A percentile compares a stretch with the other conserved stretches of the same genome.
phyloP scores from a whole-genome alignment of 1,140 invertebrate species.

The Stratiolaelaps scimitus region DNA sequence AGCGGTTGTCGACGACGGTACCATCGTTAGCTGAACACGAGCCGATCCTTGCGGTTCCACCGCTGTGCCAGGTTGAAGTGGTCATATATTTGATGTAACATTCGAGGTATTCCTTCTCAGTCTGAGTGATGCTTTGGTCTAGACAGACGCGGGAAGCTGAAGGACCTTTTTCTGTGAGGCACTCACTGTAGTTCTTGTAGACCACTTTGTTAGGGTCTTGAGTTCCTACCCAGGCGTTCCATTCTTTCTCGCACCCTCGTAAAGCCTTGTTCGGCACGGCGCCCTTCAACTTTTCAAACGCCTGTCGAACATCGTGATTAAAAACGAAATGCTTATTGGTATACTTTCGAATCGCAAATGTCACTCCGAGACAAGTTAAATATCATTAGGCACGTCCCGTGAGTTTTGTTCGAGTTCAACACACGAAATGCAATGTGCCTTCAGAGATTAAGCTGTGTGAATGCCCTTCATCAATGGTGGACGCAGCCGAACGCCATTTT shows the following conservation, averaged over 20 bases:
- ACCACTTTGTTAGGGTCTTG: neutral
- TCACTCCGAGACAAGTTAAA: too few relatives aligned
- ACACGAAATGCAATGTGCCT: too few relatives aligned
- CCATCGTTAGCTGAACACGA: neutral
- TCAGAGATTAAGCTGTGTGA: too few relatives aligned
- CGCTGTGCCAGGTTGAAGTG: conserved; percentile 1
- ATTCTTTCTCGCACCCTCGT: neutral
- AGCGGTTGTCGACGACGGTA: conserved; percentile 11
- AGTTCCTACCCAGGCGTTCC: neutral
- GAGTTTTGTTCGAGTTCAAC: too few relatives aligned
- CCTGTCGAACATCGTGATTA: too few relatives aligned
- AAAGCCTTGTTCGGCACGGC: conserved; percentile 1
- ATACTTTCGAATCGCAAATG: too few relatives aligned
- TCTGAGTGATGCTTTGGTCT: neutral
- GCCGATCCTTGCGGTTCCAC: neutral
- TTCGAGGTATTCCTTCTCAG: neutral
- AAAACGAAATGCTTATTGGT: too few relatives aligned
- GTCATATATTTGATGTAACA: conserved; percentile 8
- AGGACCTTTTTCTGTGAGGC: neutral
- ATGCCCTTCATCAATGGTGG: too few relatives aligned
- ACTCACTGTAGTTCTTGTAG: neutral
- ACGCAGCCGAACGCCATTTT: too few relatives aligned
- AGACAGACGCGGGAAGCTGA: neutral
- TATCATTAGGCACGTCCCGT: too few relatives aligned
- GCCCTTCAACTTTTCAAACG: neutral